Conservation (phyloP, 2,113 vertebrate genomes). For the Nymphicus hollandicus region DNA sequence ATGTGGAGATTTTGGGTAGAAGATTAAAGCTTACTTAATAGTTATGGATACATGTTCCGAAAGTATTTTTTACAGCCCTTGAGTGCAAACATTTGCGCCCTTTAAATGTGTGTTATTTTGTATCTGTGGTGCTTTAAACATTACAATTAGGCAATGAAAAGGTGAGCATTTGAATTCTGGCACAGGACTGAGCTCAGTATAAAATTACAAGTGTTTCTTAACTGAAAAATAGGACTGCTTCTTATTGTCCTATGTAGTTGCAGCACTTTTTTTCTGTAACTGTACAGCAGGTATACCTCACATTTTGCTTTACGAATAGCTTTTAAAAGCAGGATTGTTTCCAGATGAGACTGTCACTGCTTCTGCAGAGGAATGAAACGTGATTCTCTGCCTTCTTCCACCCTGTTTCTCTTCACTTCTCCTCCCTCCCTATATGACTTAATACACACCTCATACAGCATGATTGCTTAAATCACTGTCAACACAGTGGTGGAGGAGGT, state of each 20-base stretch:
- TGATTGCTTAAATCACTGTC: neutral
- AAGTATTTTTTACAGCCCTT: neutral
- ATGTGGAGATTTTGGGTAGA: neutral
- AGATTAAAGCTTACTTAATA: neutral
- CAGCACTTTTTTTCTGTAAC: neutral
- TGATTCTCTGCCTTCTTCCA: neutral
- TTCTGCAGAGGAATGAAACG: neutral
- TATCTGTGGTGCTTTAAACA: neutral
- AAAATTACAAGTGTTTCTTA: neutral
- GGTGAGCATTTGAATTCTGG: neutral
- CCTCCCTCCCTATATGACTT: neutral
- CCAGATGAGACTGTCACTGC: neutral
- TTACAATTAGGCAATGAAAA: neutral
- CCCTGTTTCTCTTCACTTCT: neutral
- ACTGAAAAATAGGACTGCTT: neutral
- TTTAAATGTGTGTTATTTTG: neutral
- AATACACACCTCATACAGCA: neutral
- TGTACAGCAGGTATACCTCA: neutral
- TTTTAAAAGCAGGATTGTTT: neutral
- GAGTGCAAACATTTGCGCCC: neutral
- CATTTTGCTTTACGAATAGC: neutral
- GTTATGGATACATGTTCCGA: neutral
- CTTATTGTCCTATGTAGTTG: neutral
- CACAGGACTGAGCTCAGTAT: neutral
- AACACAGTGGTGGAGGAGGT: neutral